A percentile compares a stretch with the other conserved stretches of the same genome.
phyloP scores from a whole-genome alignment of 2,797 vertebrate species.

The Natrix natrix region DNA sequence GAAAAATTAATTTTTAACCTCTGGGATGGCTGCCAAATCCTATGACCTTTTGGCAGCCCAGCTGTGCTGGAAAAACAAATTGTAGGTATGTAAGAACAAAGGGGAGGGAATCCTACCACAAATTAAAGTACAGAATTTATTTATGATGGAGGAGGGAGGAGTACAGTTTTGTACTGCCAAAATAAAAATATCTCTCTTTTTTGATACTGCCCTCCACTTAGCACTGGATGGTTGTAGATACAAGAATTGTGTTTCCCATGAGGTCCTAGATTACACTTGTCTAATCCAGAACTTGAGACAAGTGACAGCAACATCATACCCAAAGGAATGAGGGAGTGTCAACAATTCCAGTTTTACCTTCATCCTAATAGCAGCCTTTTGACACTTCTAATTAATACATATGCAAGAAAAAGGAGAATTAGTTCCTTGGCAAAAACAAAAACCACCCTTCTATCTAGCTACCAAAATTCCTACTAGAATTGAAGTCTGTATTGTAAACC shows the following conservation, averaged over 20 bases:
- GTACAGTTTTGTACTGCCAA: conserved; percentile 39
- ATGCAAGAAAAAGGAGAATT: conserved; percentile 57
- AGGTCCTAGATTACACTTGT: conserved; percentile 48
- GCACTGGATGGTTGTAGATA: conserved; percentile 42
- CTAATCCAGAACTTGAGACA: conserved; percentile 50
- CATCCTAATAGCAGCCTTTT: conserved; percentile 47
- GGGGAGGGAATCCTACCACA: conserved; percentile 54
- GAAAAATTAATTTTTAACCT: conserved; percentile 85
- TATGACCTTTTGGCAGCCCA: conserved; percentile 78
- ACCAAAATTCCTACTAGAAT: conserved; percentile 62
- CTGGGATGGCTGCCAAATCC: conserved; percentile 81
- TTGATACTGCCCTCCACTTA: conserved; percentile 41
- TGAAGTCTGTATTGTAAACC: conserved; percentile 59
- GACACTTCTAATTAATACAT: conserved; percentile 66
- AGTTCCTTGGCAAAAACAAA: conserved; percentile 50
- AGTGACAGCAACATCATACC: conserved; percentile 37
- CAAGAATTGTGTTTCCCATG: conserved; percentile 4
- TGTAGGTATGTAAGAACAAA: conserved; percentile 67
- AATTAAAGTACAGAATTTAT: conserved; percentile 63
- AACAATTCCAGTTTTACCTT: conserved; percentile 56
- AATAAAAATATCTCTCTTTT: conserved; percentile 35
- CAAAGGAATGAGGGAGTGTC: conserved; percentile 44
- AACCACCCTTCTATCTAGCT: conserved; percentile 48
- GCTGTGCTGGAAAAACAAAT: conserved; percentile 79
- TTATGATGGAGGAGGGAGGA: conserved; percentile 16